A percentile compares a stretch with the other conserved stretches of the same genome.
Conservation (phyloP, 2,113 vertebrate species). For the Scophthalmus maximus region DNA sequence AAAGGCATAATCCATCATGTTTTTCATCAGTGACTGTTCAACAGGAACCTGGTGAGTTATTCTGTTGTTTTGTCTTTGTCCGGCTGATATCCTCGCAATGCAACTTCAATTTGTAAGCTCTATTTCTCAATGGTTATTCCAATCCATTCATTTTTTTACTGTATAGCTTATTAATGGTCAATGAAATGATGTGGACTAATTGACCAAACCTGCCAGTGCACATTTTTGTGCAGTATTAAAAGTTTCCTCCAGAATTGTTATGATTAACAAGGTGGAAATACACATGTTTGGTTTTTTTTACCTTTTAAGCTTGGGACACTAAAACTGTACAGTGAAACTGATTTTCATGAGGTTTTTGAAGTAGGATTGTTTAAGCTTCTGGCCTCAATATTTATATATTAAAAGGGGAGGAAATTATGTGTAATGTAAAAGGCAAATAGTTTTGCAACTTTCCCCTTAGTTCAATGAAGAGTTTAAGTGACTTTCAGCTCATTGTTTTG, state of each 20-base stretch:
- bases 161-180: neutral
- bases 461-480: neutral
- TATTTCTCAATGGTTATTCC: neutral
- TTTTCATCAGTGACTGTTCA: conserved; percentile 7
- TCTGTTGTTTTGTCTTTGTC: neutral
- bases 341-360: too few species aligned
- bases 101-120: neutral
- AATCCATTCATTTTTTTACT: neutral
- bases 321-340: neutral
- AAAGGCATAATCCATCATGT: conserved; percentile 22
- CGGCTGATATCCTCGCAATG: neutral
- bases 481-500: neutral
- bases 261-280: neutral
- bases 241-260: neutral
- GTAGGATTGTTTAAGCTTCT: neutral
- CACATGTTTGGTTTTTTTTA: neutral
- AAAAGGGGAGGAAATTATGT: too few species aligned
- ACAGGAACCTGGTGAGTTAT: neutral
- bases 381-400: neutral
- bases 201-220: neutral
- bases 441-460: too few species aligned
- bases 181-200: neutral
- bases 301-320: too few species aligned
- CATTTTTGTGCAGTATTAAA: too few species aligned
- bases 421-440: too few species aligned